Evolutionary conservation across 1,140 invertebrate genomes (phyloP).

Genomic region (Melitaea cinxia): DNA sequence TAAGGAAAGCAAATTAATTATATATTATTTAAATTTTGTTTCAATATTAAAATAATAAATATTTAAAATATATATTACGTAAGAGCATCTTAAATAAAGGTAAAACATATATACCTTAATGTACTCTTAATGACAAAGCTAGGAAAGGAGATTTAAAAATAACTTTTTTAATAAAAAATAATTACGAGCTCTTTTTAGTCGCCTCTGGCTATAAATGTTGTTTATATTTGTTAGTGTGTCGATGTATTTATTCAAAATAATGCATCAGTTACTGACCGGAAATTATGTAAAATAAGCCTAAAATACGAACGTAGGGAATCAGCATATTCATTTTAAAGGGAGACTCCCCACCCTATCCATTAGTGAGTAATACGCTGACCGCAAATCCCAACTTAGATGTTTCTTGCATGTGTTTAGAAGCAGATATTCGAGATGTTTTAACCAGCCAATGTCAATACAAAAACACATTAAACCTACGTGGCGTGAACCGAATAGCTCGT

Average conservation of each 20-base stretch:
- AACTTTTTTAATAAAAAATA: too few relatives aligned
- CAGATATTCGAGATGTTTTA: constrained; percentile 47
- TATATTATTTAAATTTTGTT: too few relatives aligned
- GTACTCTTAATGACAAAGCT: too few relatives aligned
- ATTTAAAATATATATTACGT: too few relatives aligned
- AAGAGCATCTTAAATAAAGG: too few relatives aligned
- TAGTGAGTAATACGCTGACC: constrained; percentile 63
- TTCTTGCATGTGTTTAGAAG: constrained; percentile 65
- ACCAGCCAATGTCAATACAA: constrained; percentile 52
- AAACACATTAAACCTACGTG: constrained; percentile 30
- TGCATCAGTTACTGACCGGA: constrained; percentile 68
- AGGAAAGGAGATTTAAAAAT: too few relatives aligned
- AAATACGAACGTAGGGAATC: constrained; percentile 70
- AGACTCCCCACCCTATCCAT: constrained; percentile 66
- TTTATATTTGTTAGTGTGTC: constrained; percentile 23
- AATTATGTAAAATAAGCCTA: constrained; percentile 77
- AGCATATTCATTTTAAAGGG: constrained; percentile 75
- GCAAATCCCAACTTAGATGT: constrained; percentile 62
- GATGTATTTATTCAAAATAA: constrained; percentile 62
- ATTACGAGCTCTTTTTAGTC: too few relatives aligned
- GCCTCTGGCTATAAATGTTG: too few relatives aligned
- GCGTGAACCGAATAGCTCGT: neutral
- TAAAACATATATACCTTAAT: too few relatives aligned
- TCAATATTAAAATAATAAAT: too few relatives aligned
- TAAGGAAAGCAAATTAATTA: too few relatives aligned